These are phyloP conservation scores for Esox niger DNA, from an alignment of 2,113 vertebrate species.

Conservation along the genomic window DNA sequence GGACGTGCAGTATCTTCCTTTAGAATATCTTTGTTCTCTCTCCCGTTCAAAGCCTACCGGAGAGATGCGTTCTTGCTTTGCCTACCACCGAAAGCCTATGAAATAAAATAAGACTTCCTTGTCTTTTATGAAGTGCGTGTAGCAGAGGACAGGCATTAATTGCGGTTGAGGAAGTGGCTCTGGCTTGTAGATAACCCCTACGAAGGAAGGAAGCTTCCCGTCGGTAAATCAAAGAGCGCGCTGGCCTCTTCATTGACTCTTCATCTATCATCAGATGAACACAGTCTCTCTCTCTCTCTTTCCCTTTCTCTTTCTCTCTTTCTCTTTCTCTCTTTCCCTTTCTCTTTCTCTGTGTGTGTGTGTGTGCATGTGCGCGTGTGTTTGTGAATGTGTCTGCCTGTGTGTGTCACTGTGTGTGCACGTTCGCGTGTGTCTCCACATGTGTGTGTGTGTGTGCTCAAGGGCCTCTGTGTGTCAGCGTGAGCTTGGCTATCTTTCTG, in stretches of 20 bases:
- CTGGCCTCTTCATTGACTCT: conserved; percentile 1
- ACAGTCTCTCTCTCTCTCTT: background rate
- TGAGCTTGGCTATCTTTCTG: background rate
- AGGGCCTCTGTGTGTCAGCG: background rate
- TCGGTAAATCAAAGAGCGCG: conserved; percentile 24
- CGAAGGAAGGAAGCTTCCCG: background rate
- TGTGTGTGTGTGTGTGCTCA: background rate
- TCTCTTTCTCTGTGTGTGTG: background rate
- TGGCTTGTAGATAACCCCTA: conserved; percentile 23
- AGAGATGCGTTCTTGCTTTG: too few relatives aligned
- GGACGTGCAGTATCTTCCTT: too few relatives aligned
- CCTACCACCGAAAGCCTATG: too few relatives aligned
- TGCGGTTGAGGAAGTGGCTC: background rate
- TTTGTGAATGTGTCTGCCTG: background rate
- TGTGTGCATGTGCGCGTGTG: conserved; percentile 2
- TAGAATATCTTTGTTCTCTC: too few relatives aligned
- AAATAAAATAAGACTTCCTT: too few relatives aligned
- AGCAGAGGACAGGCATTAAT: background rate
- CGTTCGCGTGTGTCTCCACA: background rate
- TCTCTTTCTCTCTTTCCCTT: background rate
- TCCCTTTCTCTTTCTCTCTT: background rate
- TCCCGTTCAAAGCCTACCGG: too few relatives aligned
- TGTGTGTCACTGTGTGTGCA: background rate
- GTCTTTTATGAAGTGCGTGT: background rate
- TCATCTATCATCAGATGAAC: background rate